Evolutionary conservation across 2,113 vertebrate genomes (phyloP).

Genomic region (Neolamprologus cancellatus): DNA sequence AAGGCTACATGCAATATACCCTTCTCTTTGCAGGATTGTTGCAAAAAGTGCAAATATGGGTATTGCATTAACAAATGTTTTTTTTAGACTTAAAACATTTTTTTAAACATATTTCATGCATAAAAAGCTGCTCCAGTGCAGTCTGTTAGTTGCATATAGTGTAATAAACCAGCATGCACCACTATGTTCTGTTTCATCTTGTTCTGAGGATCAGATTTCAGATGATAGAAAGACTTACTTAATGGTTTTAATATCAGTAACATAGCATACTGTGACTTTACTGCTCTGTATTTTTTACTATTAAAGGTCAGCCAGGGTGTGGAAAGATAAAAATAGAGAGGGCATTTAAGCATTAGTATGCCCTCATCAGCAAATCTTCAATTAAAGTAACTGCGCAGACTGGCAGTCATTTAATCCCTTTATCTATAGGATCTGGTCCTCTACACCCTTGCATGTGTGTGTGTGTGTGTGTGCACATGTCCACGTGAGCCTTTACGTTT

Average conservation of each 20-base stretch:
- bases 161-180: neutral
- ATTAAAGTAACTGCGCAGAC: conserved; percentile 58
- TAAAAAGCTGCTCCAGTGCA: neutral
- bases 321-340: conserved; percentile 54
- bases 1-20: neutral
- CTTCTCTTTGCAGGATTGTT: neutral
- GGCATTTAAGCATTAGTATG: conserved; percentile 47
- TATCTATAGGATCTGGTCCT: conserved; percentile 41
- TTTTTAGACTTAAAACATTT: neutral
- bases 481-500: neutral
- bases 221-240: neutral
- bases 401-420: conserved; percentile 60
- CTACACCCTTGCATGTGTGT: neutral
- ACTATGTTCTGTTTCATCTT: neutral
- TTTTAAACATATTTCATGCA: neutral
- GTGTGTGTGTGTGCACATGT: neutral
- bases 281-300: conserved; percentile 9
- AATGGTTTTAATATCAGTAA: neutral
- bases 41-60: neutral
- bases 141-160: neutral
- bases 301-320: conserved; percentile 26
- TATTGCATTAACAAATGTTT: neutral
- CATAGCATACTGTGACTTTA: neutral
- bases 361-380: conserved; percentile 71
- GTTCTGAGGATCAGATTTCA: neutral